Evolutionary conservation across 2,797 vertebrate genomes (phyloP), one percentile per base, ranked within the genome.

Genomic region (Anomalospiza imberbis): DNA sequence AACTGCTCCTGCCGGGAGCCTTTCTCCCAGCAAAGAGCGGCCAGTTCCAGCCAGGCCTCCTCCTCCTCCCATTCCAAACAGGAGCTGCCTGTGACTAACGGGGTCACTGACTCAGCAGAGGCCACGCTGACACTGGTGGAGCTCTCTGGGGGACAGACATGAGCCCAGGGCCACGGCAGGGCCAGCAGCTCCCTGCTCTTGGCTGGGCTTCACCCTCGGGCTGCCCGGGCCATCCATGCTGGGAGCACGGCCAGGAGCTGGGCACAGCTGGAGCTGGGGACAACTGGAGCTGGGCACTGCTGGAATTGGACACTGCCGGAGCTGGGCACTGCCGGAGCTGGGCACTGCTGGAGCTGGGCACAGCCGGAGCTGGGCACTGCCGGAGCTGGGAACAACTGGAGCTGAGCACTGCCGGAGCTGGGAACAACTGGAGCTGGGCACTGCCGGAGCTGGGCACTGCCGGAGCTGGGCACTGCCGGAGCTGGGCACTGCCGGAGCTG

Each of bases 201-300:
- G 76, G 47, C 93, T 20, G 51, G 48, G 51, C 55, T 29, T 12
- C 4, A 1, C 13, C 54, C 32, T 20, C 1, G 1, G 45, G 45
- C 63, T n/a, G 75, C 75, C 65, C 1, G 5, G n/a, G 36, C 31
- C 42, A 53, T 1, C 63, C 72, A 1, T 2, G 28, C 28, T 0
- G 9, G 70, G 38, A 85, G 32, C 14, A 0, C 0, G 5, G 51
- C 61, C 51, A 32, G 51, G 26, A n/a, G 34, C 3, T 4, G 53
- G 53, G 53, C 40, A 44, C 50, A 42, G 66, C 42, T 42, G 42
- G 40, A 16, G 15, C 40, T 42, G 40, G 40, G 40, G 42, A 16
- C 13, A 15, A 16, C 15, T 10, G 25, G 48, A 25, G 4, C 14
- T 48, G 48, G 25, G 48, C 4, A 29, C 17, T 12, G 7, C 50